These are phyloP conservation scores for Chironomus tepperi DNA, from an alignment of 1,140 invertebrate species.

Conservation along the genomic window DNA sequence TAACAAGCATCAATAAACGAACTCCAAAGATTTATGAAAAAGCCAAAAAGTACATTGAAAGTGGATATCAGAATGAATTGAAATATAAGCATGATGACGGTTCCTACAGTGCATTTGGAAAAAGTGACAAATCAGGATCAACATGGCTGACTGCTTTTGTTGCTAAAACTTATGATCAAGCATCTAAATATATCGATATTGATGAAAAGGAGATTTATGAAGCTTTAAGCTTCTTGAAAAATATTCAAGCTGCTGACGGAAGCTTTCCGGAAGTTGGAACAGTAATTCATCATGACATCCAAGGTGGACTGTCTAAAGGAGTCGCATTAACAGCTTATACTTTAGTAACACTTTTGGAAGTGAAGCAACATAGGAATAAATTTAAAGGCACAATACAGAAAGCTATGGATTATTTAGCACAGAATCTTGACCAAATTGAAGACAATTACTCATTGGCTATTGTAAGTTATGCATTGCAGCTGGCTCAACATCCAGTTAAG, in stretches of 20 bases:
- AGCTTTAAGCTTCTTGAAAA: conserved; percentile 63
- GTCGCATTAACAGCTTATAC: conserved; percentile 78
- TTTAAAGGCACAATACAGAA: conserved; percentile 33
- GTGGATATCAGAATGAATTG: conserved; percentile 86
- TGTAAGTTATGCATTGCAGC: conserved; percentile 63
- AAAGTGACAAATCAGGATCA: too few species aligned
- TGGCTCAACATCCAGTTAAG: conserved; percentile 51
- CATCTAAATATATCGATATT: conserved; percentile 67
- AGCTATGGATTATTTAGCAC: conserved; percentile 43
- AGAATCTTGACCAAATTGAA: conserved; percentile 57
- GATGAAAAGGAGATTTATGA: conserved; percentile 62
- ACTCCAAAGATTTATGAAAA: conserved; percentile 54
- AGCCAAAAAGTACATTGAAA: conserved; percentile 67
- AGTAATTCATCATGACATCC: conserved; percentile 63
- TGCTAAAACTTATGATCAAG: conserved; percentile 75
- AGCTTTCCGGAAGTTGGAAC: conserved; percentile 72
- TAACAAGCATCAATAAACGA: conserved; percentile 36
- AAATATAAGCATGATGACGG: conserved; percentile 84
- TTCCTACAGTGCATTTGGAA: too few species aligned
- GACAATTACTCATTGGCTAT: conserved; percentile 69
- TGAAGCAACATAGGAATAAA: conserved; percentile 39
- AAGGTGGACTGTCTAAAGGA: conserved; percentile 51
- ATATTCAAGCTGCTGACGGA: conserved; percentile 50
- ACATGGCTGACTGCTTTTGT: conserved; percentile 93
- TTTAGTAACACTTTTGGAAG: conserved; percentile 70